These are phyloP conservation scores for Illadopsis cleaveri DNA, from an alignment of 2,113 vertebrate species.

Conservation along the genomic window DNA sequence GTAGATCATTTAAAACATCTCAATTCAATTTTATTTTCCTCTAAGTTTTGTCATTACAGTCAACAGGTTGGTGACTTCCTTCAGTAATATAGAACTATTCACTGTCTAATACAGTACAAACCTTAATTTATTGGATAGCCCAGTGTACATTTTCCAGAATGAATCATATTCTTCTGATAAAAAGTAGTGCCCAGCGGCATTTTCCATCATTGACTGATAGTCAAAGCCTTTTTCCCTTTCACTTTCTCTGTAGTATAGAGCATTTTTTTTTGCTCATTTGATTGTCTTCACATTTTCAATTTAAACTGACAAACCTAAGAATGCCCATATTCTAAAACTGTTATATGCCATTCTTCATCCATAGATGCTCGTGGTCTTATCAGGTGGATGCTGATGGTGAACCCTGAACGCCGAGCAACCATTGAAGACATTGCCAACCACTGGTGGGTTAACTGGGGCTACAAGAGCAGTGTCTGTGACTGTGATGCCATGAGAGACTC, in stretches of 20 bases:
- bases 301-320: neutral
- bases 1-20: neutral
- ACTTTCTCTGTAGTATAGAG: neutral
- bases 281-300: neutral
- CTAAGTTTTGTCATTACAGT: neutral
- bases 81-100: neutral
- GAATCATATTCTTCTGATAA: neutral
- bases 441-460: constrained; percentile 99
- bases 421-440: constrained; percentile 98
- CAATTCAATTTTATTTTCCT: neutral
- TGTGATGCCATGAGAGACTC: constrained; percentile 87
- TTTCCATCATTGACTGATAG: neutral
- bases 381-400: constrained; percentile 99
- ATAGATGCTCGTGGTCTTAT: constrained; percentile 96
- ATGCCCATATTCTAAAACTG: neutral
- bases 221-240: neutral
- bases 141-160: neutral
- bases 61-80: neutral
- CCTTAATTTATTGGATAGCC: neutral
- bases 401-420: constrained; percentile 94
- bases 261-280: neutral
- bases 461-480: constrained; percentile 96
- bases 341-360: neutral
- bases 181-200: neutral
- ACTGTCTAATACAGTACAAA: neutral